Percentiles rank a stretch among this genome's conserved stretches.
These are phyloP conservation scores for Melieria omissa DNA, from an alignment of 2,888 invertebrate genomes.

Conservation along the genomic window DNA sequence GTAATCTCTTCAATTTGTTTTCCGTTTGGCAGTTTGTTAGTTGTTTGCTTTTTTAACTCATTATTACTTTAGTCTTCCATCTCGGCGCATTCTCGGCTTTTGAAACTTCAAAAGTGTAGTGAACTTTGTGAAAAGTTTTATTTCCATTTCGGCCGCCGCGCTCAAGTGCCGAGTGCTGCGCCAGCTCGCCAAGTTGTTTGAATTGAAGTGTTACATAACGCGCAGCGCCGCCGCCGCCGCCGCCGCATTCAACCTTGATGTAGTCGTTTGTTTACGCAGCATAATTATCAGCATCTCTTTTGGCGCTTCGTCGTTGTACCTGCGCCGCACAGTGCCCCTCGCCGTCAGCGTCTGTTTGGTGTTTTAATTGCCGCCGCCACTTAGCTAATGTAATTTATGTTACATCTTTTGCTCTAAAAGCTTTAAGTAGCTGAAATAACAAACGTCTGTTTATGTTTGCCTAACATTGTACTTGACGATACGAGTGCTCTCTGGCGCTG, in stretches of 20 bases:
- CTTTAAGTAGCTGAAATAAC: constrained; percentile 53
- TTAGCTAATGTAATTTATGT: constrained; percentile 35
- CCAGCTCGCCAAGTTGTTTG: background rate
- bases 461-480: constrained; percentile 60
- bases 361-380: constrained; percentile 33
- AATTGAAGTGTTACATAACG: constrained; percentile 1
- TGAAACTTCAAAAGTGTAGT: no score
- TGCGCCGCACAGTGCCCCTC: no score
- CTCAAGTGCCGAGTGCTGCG: no score
- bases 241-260: constrained; percentile 11
- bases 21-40: no score
- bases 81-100: no score
- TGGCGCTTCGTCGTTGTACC: no score
- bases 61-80: no score
- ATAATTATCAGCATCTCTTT: background rate
- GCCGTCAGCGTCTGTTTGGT: no score
- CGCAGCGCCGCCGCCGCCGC: background rate
- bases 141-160: no score
- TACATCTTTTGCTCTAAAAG: constrained; percentile 56
- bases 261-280: background rate
- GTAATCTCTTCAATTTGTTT: no score
- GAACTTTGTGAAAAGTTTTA: no score
- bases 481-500: background rate
- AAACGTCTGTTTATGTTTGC: constrained; percentile 58
- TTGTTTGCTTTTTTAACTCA: no score